Evolutionary conservation across 2,888 invertebrate genomes (phyloP), one percentile per base, ranked within the genome.

Genomic region (Ophioninae sp.): DNA sequence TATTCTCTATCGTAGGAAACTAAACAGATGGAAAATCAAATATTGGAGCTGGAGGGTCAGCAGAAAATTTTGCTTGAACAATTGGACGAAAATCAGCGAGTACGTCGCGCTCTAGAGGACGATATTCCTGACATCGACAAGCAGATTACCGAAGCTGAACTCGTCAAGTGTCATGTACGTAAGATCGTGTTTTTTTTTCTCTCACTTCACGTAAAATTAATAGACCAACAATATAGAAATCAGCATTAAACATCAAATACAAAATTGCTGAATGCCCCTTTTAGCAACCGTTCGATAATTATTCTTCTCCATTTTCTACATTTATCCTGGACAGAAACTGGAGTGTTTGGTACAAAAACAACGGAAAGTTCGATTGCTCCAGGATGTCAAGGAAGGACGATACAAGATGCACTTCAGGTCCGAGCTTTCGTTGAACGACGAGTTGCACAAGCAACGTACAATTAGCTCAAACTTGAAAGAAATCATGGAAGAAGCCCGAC

Each of bases 271-370:
- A 30, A 30, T 44, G 44, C 44, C 51, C 5, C 51, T 51, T 51
- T 51, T 51, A 10, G 2, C 51, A 6, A 6, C 13, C 13, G 17
- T 2, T 13, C 13, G 17, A 13, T 13, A 17, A 17, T 51, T 51
- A 10, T 17, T 17, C 6, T 10, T 51, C 17, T 17, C 6, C 51
- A 51, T 51, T 13, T 51, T 13, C 17, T 13, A 17, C 17, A 61
- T 75, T 61, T 37, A 71, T 78, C 85, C 44, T 84, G 87, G 84
- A 72, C 88, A 95, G 94, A 95, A 95, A 87, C 92, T 95, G 82
- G 94, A 95, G 89, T 90, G 94, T 79, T 88, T 97, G 23, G 94
- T 97, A 0, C 94, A 96, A 69, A 95, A 95, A 87, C 97, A 97
- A 90, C 95, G 95, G 44, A 95, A 96, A 84, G 95, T 95, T 44